Evolutionary conservation across 2,888 invertebrate genomes (phyloP).

Genomic region (Scaptomyza flava): DNA sequence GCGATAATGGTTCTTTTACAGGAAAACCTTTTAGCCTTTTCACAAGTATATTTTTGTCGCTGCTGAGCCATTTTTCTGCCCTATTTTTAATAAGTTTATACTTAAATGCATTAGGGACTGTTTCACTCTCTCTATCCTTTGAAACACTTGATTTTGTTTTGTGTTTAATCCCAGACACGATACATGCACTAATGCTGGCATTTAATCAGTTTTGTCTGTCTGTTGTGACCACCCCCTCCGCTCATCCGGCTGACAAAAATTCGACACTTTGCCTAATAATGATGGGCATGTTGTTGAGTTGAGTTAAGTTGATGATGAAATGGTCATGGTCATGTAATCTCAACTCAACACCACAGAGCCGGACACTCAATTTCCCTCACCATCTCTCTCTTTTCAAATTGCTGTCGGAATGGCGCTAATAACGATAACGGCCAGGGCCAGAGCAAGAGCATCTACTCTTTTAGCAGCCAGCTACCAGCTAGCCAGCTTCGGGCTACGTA

Average conservation of each 20-base stretch:
- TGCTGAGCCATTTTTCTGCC: not conserved
- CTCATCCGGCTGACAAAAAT: constrained; percentile 63
- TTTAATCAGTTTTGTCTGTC: constrained; percentile 36
- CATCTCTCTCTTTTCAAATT: constrained; percentile 52
- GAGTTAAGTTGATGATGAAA: constrained; percentile 57
- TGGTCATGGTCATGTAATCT: constrained; percentile 53
- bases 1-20: too few relatives aligned
- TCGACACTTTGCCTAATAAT: constrained; percentile 79
- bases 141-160: constrained; percentile 24
- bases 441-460: not conserved
- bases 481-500: constrained; percentile 33
- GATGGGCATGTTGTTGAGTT: constrained; percentile 74
- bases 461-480: not conserved
- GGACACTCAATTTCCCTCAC: constrained; percentile 45
- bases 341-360: constrained; percentile 49
- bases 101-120: constrained; percentile 24
- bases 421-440: constrained; percentile 45
- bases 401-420: constrained; percentile 64
- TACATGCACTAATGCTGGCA: constrained; percentile 30
- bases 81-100: constrained; percentile 14
- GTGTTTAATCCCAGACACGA: constrained; percentile 18
- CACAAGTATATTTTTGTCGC: too few relatives aligned
- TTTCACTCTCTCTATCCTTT: not conserved
- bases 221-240: constrained; percentile 1
- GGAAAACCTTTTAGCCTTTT: too few relatives aligned